Percentiles rank a stretch among this genome's conserved stretches.
Evolutionary conservation across 2,797 vertebrate genomes (phyloP).

Genomic region (Bradypodion pumilum): DNA sequence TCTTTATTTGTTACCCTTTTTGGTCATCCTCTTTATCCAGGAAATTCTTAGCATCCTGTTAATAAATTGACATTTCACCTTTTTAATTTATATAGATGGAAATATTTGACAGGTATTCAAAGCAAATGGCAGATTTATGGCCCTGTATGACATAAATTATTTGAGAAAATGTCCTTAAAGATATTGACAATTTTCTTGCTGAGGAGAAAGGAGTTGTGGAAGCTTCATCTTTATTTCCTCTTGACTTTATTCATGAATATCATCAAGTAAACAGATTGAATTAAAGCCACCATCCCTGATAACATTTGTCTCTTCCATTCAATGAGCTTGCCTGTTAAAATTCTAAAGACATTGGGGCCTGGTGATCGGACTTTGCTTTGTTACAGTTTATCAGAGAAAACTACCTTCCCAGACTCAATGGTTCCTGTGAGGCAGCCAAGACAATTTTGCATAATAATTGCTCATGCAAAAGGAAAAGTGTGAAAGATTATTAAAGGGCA

Average conservation of each 20-base stretch:
- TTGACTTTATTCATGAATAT: conserved; percentile 44
- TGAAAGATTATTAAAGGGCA: conserved; percentile 43
- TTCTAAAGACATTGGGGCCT: conserved; percentile 38
- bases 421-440: conserved; percentile 32
- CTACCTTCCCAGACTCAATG: conserved; percentile 41
- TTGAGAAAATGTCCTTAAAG: conserved; percentile 1
- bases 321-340: conserved; percentile 49
- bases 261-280: conserved; percentile 22
- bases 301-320: conserved; percentile 39
- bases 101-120: neutral
- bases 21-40: too few species aligned
- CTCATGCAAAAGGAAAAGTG: neutral
- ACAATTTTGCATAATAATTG: conserved; percentile 38
- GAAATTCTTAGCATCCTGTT: too few species aligned
- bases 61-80: too few species aligned
- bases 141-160: neutral
- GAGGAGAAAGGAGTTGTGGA: neutral
- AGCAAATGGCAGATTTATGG: neutral
- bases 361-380: neutral
- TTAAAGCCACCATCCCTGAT: conserved; percentile 53
- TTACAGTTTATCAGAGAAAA: conserved; percentile 55
- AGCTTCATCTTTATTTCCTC: neutral
- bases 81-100: too few species aligned
- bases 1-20: too few species aligned
- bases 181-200: neutral